phyloP scores from a whole-genome alignment of 2,888 invertebrate species.

The Leptopilina myrica region DNA sequence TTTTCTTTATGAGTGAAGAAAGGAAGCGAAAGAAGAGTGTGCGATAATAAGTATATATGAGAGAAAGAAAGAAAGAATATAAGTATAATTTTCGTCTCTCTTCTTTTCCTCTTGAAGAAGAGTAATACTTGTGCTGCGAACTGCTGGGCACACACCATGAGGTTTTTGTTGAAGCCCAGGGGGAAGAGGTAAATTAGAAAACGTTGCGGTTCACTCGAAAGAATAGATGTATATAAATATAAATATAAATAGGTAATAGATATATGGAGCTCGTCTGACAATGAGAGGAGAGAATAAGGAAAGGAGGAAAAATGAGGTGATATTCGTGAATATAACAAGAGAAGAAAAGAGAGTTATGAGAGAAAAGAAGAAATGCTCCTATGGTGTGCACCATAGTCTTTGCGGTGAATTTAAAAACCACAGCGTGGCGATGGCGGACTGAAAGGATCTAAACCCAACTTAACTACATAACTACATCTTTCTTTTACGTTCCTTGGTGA shows the following conservation, averaged over 20 bases:
- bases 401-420: slow-evolving; percentile 55
- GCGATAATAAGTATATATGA: no score
- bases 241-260: slow-evolving; percentile 1
- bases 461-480: slow-evolving; percentile 74
- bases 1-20: neutral
- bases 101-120: neutral
- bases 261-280: neutral
- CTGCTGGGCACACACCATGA: slow-evolving; percentile 35
- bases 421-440: slow-evolving; percentile 69
- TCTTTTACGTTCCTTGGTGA: slow-evolving; percentile 68
- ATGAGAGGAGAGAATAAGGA: neutral
- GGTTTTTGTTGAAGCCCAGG: slow-evolving; percentile 44
- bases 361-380: slow-evolving; percentile 35
- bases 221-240: neutral
- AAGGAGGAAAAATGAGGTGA: slow-evolving; percentile 24
- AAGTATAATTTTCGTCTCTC: neutral
- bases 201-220: slow-evolving; percentile 32
- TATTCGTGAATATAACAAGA: slow-evolving; percentile 31
- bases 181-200: slow-evolving; percentile 40
- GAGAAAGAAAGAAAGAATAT: no score
- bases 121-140: neutral
- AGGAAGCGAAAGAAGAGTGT: no score
- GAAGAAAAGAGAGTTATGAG: slow-evolving; percentile 29
- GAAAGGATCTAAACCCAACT: slow-evolving; percentile 67
- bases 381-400: slow-evolving; percentile 10